Conservation (phyloP, 2,113 vertebrate species). For the Solea senegalensis region DNA sequence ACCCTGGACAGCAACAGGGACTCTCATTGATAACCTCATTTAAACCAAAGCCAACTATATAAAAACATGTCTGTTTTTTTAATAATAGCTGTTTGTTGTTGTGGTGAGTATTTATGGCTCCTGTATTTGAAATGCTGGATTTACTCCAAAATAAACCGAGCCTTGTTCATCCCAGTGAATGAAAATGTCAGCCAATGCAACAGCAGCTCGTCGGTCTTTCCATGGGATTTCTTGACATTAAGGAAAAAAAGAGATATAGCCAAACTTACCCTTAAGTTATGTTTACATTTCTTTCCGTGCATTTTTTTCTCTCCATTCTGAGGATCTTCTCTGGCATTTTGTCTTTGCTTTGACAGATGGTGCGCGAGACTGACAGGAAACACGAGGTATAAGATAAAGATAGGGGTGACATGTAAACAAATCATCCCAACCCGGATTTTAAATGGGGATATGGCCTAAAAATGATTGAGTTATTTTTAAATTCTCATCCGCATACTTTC, state of each 20-base stretch:
- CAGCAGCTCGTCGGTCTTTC: too few relatives aligned
- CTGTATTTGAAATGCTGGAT: not conserved
- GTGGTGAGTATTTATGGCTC: not conserved
- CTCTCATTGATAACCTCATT: too few relatives aligned
- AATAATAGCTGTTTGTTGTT: not conserved
- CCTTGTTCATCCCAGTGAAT: not conserved
- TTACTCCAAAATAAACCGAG: not conserved
- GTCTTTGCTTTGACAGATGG: not conserved
- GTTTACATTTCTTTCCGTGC: too few relatives aligned
- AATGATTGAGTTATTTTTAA: not conserved
- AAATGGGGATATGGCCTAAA: not conserved
- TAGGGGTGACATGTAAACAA: not conserved
- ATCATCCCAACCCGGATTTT: not conserved
- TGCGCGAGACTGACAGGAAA: not conserved
- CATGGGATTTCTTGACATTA: not conserved
- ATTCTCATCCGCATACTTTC: not conserved
- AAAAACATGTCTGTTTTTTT: too few relatives aligned
- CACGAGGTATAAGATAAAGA: not conserved
- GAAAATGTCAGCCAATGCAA: not conserved
- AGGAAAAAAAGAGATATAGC: too few relatives aligned
- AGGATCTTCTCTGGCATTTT: not conserved
- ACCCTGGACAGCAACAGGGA: too few relatives aligned
- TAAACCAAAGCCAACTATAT: too few relatives aligned
- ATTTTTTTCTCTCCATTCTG: not conserved
- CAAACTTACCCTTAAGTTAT: too few relatives aligned